A percentile compares a stretch with the other conserved stretches of the same genome.
Evolutionary conservation across 2,797 vertebrate genomes (phyloP).

Genomic region (Meriones psammophilus): DNA sequence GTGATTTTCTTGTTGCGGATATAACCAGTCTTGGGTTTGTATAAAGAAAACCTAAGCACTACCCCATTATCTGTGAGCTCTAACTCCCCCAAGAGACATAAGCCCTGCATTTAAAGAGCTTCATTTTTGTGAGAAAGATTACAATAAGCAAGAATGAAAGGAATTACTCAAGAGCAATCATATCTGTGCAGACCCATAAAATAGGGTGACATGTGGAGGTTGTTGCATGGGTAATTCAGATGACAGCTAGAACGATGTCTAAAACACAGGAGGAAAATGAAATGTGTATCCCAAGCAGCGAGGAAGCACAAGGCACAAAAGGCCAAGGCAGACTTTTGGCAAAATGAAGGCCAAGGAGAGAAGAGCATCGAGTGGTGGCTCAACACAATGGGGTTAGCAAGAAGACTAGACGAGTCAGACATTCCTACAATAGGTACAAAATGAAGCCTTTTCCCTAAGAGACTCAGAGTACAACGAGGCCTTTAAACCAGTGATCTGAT

Average conservation of each 20-base stretch:
- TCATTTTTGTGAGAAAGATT: constrained; percentile 44
- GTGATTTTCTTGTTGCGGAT: constrained; percentile 44
- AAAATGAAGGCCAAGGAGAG: neutral
- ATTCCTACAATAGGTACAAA: neutral
- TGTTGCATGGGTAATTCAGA: neutral
- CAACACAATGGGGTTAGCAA: neutral
- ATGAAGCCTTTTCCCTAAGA: neutral
- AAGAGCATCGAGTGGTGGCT: fast-evolving
- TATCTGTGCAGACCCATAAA: constrained; percentile 1
- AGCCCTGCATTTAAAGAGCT: constrained; percentile 27
- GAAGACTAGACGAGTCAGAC: fast-evolving
- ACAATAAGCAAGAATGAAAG: constrained; percentile 3
- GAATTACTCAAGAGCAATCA: constrained; percentile 11
- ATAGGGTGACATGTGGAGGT: neutral
- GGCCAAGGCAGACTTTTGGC: neutral
- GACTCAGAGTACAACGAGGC: neutral
- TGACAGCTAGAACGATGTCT: neutral
- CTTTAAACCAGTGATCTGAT: constrained; percentile 49
- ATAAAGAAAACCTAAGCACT: constrained; percentile 28
- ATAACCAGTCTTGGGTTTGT: constrained; percentile 43
- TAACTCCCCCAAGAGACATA: neutral
- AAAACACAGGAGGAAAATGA: neutral
- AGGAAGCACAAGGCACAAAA: neutral
- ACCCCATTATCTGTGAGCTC: constrained; percentile 3
- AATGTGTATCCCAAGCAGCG: neutral